Evolutionary conservation across 2,113 vertebrate genomes (phyloP).

Genomic region (Bufo gargarizans): DNA sequence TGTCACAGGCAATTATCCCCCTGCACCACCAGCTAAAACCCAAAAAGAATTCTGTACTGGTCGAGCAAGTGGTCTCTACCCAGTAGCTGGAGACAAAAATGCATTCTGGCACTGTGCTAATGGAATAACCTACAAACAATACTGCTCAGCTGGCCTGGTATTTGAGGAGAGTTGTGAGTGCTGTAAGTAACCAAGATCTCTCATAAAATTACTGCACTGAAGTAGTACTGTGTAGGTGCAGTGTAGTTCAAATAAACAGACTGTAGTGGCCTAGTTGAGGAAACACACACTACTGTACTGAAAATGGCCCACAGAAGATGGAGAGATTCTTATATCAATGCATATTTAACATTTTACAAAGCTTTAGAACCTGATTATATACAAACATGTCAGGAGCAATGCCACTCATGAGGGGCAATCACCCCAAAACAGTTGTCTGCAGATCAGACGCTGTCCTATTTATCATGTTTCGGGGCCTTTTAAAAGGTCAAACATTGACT

Average conservation of each 20-base stretch:
- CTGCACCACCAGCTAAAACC: conserved; percentile 61
- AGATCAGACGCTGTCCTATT: too few species aligned
- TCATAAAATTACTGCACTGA: neutral
- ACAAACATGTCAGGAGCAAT: too few species aligned
- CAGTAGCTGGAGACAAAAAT: conserved; percentile 66
- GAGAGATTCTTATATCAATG: neutral
- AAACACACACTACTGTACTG: neutral
- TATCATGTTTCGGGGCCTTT: too few species aligned
- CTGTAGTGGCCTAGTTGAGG: neutral
- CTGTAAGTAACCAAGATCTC: conserved; percentile 70
- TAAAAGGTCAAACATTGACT: too few species aligned
- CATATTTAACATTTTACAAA: neutral
- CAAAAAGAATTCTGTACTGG: conserved; percentile 69
- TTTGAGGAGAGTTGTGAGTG: conserved; percentile 72
- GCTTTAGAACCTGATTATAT: neutral
- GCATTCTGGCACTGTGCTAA: conserved; percentile 69
- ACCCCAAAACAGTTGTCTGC: too few species aligned
- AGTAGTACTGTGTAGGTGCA: neutral
- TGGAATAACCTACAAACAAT: conserved; percentile 59
- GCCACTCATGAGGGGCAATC: too few species aligned
- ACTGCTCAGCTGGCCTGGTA: conserved; percentile 64
- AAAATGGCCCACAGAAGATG: neutral
- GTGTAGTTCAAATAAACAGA: neutral
- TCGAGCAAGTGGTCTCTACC: conserved; percentile 72
- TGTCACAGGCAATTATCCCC: conserved; percentile 17